Evolutionary conservation across 2,888 invertebrate species (phyloP).

Genomic region (Leistus spinibarbis): DNA sequence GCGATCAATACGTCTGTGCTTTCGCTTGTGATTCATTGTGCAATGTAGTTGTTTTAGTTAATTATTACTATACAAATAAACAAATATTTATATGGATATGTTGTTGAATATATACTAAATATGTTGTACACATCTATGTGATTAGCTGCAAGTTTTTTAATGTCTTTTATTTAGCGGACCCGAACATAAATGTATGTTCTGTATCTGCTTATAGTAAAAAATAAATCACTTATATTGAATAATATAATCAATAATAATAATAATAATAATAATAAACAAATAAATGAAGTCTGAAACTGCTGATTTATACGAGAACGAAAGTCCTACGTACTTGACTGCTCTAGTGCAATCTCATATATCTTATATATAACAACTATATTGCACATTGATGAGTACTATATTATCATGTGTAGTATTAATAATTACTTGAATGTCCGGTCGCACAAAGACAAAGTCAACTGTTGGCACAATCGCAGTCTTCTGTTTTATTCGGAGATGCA

Average conservation of each 20-base stretch:
- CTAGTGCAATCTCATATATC: slow-evolving; percentile 24
- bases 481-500: too few relatives aligned
- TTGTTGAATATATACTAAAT: neutral
- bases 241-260: neutral
- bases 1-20: slow-evolving; percentile 29
- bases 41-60: slow-evolving; percentile 25
- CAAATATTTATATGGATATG: neutral
- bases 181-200: slow-evolving; percentile 1
- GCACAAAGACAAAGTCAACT: too few relatives aligned
- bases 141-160: slow-evolving; percentile 15
- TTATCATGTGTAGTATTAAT: slow-evolving; percentile 11
- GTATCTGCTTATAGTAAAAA: slow-evolving; percentile 6
- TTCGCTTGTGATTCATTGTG: slow-evolving; percentile 33
- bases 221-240: neutral
- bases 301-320: neutral
- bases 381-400: slow-evolving; percentile 27
- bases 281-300: neutral
- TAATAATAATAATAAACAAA: neutral
- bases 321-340: neutral
- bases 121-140: slow-evolving; percentile 18
- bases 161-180: slow-evolving; percentile 25
- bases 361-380: slow-evolving; percentile 25
- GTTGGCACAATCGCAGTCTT: too few relatives aligned
- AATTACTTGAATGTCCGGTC: neutral
- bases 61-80: neutral